Evolutionary conservation across 2,113 vertebrate species (phyloP), one percentile per base, ranked within the genome.

Genomic region (Erythrolamprus reginae): DNA sequence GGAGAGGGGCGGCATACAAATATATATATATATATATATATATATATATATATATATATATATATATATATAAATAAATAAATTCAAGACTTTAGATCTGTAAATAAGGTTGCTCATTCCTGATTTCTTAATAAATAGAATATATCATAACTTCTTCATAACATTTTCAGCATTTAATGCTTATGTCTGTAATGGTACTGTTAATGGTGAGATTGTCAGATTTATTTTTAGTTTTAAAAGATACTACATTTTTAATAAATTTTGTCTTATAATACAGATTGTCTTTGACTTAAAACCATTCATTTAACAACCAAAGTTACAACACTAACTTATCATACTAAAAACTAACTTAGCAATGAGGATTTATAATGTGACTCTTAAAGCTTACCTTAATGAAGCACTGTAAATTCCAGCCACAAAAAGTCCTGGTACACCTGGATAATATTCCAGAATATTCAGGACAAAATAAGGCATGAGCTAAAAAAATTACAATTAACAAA

Each of bases 341-440:
- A 61, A 61, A 61, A 61, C 26, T 61, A 61, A n/a, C 1, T n/a
- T n/a, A 61, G 28, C 58, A 61, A 12, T n/a, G 28, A 26, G 28
- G 15, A 28, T 24, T 4, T 38, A 77, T 17, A 33, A 42, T 19
- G 33, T 45, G 58, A 86, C 0, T 13, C 6, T 52, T 86, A 24
- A 89, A 91, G 84, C 88, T 97, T 97, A 99, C 99, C 99, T 99
- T 89, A 99, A 97, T 0, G 99, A 99, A 0, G 98, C 99, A 91
- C 99, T 99, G 95, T 99, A 99, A 47, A 98, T 98, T 90, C 98
- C 98, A 89, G 99, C 98, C 94, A 99, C 98, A 96, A 99, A 99
- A 93, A 99, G 97, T 10, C 99, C 99, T 1, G 98, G 98, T 82
- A 99, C 89, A 92, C 99, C 99, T 9, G 98, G 99, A 90, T 96